Percentiles rank a stretch among this genome's conserved stretches.
Evolutionary conservation across 2,113 vertebrate species (phyloP).

Genomic region (Nothobranchius furzeri): DNA sequence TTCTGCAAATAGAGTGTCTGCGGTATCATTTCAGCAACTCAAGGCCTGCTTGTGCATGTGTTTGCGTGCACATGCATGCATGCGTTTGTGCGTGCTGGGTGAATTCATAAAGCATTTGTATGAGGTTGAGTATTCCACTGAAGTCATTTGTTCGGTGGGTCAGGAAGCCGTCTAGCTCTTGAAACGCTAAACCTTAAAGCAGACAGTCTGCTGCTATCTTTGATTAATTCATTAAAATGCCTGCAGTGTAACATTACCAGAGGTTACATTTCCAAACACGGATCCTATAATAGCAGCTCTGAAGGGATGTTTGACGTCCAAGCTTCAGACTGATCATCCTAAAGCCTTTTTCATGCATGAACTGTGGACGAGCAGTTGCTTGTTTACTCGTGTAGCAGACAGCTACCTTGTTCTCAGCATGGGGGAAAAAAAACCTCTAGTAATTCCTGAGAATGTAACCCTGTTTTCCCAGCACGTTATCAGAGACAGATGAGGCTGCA

Average conservation of each 20-base stretch:
- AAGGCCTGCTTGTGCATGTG: slow-evolving; percentile 15
- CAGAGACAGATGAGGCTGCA: neutral
- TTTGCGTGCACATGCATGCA: neutral
- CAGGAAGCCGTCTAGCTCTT: slow-evolving; percentile 10
- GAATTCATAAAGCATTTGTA: slow-evolving; percentile 45
- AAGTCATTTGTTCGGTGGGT: neutral
- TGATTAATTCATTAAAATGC: slow-evolving; percentile 47
- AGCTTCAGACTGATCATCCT: neutral
- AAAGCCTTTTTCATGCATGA: neutral
- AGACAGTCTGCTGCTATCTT: slow-evolving; percentile 11
- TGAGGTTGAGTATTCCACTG: slow-evolving; percentile 22
- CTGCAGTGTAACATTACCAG: slow-evolving; percentile 24
- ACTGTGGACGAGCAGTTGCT: neutral
- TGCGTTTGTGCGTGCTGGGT: neutral
- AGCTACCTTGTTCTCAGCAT: neutral
- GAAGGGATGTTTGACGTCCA: neutral
- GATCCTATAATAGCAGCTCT: neutral
- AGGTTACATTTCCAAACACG: slow-evolving; percentile 4
- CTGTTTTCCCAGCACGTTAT: neutral
- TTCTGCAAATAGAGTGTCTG: slow-evolving; percentile 12
- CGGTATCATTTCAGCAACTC: slow-evolving; percentile 22
- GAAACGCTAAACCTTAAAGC: slow-evolving; percentile 42
- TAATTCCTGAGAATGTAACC: too few relatives aligned
- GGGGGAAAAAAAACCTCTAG: too few relatives aligned
- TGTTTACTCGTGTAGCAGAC: neutral